phyloP scores from a whole-genome alignment of 2,888 invertebrate species.

The Reticulitermes lucifugus region DNA sequence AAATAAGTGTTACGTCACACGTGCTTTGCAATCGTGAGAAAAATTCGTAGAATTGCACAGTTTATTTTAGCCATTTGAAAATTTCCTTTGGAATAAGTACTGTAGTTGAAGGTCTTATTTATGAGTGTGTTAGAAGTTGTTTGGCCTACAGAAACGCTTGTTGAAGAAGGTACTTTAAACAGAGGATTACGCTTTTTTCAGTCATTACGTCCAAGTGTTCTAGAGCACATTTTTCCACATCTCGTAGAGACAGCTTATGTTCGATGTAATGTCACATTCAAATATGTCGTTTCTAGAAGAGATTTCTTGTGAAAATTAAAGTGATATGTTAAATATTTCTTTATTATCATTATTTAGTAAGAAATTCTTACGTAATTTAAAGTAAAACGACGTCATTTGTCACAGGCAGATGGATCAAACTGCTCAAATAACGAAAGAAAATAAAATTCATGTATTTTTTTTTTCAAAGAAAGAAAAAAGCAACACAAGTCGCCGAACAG shows the following conservation, averaged over 20 bases:
- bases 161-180: constrained; percentile 3
- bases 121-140: background rate
- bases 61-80: background rate
- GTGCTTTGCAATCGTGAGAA: no score
- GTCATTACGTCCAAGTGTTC: constrained; percentile 13
- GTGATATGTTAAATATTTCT: background rate
- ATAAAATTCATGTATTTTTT: background rate
- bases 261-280: constrained; percentile 23
- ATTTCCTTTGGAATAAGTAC: background rate
- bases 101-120: no score
- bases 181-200: background rate
- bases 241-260: background rate
- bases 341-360: background rate
- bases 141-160: constrained; percentile 6
- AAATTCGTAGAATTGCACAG: no score
- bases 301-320: constrained; percentile 11
- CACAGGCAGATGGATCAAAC: background rate
- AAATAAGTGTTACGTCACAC: no score
- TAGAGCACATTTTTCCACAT: constrained; percentile 20
- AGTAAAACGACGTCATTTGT: background rate
- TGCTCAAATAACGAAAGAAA: background rate
- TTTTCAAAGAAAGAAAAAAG: constrained; percentile 17
- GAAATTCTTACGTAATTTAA: background rate
- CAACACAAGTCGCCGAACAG: constrained; percentile 31
- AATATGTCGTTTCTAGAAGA: background rate